Evolutionary conservation across 2,888 invertebrate species (phyloP), one percentile per base, ranked within the genome.

Genomic region (Myopa testacea): DNA sequence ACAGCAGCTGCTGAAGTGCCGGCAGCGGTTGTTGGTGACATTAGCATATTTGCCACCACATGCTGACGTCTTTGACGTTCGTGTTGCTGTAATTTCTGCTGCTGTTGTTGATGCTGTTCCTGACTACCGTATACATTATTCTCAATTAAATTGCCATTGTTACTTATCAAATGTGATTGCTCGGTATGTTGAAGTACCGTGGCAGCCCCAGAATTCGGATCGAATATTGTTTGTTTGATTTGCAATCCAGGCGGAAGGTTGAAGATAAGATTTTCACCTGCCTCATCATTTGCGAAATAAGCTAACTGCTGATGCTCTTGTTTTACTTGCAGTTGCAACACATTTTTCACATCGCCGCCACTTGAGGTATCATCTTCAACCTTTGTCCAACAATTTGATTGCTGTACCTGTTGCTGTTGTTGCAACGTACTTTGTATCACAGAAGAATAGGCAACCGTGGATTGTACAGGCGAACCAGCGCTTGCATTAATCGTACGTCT

Each of bases 381-480:
- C 81, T 87, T 87, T 55, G 85, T 84, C 85, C 84, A 87, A 81
- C 85, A 85, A 78, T 84, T 84, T 45, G 83, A 76, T 58, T 84
- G 82, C 26, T 82, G 84, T 37, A 81, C 82, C 16, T 81, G 80
- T 12, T 84, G 78, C 55, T 87, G 87, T 67, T 87, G 87, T 78
- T 85, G 86, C 80, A 86, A 81, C 75, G 87, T 87, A 79, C 87
- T 87, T 85, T 83, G 95, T 84, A 96, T 96, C 80, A 96, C 95
- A 81, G 95, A 95, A 73, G 95, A 94, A 88, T 96, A 95, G 77
- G 93, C 95, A 80, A 95, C 94, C 86, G 93, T 85, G 19, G 81
- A 89, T 79, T 84, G 72, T 79, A 84, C 84, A 83, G 88, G 85
- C 85, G 87, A 86, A 80, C 84, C 84, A 79, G 88, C 85, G 84